Evolutionary conservation across 2,797 vertebrate genomes (phyloP).

Genomic region (Gymnoscopelus braueri): DNA sequence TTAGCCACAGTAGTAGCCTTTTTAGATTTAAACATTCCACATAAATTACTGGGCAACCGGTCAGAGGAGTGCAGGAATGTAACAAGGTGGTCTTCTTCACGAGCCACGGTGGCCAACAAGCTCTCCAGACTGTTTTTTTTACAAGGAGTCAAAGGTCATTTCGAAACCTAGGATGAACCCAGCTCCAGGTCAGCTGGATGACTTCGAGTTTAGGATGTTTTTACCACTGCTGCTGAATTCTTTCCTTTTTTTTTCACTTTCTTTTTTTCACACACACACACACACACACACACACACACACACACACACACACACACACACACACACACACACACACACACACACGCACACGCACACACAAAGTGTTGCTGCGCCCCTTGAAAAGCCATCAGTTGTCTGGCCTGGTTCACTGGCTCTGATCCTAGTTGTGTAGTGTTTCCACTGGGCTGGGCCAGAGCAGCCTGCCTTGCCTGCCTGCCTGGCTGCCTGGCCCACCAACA

Average conservation of each 20-base stretch:
- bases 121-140: constrained; percentile 16
- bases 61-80: constrained; percentile 34
- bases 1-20: too few species aligned
- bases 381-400: constrained; percentile 62
- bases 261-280: background rate
- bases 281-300: constrained; percentile 3
- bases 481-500: constrained; percentile 25
- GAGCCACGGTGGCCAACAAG: constrained; percentile 6
- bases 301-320: constrained; percentile 2
- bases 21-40: constrained; percentile 1
- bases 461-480: constrained; percentile 43
- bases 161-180: constrained; percentile 35
- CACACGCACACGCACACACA: background rate
- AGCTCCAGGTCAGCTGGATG: constrained; percentile 32
- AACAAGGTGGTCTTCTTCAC: background rate
- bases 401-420: constrained; percentile 45
- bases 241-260: constrained; percentile 25
- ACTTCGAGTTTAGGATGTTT: constrained; percentile 22
- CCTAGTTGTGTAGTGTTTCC: constrained; percentile 66
- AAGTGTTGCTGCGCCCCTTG: constrained; percentile 24
- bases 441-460: constrained; percentile 46
- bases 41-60: constrained; percentile 9
- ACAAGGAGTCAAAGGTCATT: constrained; percentile 53
- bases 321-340: constrained; percentile 7
- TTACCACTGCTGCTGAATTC: constrained; percentile 4